These are phyloP conservation scores for Acestrorhynchus altus DNA, from an alignment of 2,797 vertebrate species.

Conservation along the genomic window DNA sequence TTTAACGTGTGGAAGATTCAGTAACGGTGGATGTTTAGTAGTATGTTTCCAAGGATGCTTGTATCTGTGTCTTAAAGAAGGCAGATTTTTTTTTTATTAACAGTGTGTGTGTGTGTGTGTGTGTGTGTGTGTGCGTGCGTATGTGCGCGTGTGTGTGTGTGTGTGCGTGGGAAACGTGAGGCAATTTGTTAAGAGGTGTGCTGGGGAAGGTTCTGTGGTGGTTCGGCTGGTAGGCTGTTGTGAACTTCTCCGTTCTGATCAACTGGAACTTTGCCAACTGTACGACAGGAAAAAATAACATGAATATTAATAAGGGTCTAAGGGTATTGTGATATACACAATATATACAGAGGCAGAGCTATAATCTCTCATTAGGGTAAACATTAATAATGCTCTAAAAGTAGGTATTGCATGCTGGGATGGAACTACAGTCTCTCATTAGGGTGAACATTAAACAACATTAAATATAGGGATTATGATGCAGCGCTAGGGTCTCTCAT, in stretches of 20 bases:
- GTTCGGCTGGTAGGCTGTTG: conserved; percentile 74
- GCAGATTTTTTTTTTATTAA: no score
- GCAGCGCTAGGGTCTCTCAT: no score
- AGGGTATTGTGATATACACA: no score
- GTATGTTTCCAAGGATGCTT: conserved; percentile 38
- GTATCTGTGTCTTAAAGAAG: conserved; percentile 43
- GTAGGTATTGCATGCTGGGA: no score
- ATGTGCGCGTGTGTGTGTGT: neutral
- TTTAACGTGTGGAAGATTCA: neutral
- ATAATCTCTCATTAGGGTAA: no score
- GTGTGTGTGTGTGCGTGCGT: conserved; percentile 22
- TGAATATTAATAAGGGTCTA: neutral
- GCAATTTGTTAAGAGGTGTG: conserved; percentile 65
- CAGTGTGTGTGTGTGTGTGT: conserved; percentile 25
- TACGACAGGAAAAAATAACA: conserved; percentile 26
- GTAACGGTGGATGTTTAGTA: neutral
- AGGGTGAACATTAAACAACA: no score
- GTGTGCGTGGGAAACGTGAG: conserved; percentile 4
- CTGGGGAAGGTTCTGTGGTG: conserved; percentile 77
- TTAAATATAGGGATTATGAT: no score
- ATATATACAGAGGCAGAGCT: no score
- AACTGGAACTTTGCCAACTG: conserved; percentile 70
- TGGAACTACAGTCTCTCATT: no score
- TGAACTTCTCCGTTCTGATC: conserved; percentile 62
- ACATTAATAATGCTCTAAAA: no score